phyloP scores from a whole-genome alignment of 1,140 invertebrate genomes.

The Bombus pyrosoma region DNA sequence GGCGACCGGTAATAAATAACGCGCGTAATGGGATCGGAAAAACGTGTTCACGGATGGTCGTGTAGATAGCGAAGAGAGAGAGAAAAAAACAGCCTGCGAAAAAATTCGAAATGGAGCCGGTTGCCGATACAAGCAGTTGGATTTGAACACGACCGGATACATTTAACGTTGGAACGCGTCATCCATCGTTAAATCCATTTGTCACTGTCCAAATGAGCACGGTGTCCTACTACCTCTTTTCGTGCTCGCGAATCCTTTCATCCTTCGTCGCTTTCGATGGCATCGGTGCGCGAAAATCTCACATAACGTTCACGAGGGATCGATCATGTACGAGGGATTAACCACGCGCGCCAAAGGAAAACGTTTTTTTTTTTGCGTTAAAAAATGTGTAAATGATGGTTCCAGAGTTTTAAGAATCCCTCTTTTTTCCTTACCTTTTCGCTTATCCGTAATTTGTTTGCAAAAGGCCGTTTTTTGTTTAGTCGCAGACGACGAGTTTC shows the following conservation, averaged over 20 bases:
- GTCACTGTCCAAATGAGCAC: slow-evolving; percentile 60
- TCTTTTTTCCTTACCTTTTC: neutral
- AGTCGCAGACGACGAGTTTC: no score
- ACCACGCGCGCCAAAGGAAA: neutral
- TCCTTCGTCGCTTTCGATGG: slow-evolving; percentile 29
- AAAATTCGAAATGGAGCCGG: slow-evolving; percentile 53
- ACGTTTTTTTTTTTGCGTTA: neutral
- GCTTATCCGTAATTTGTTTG: accelerated
- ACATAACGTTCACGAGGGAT: slow-evolving; percentile 31
- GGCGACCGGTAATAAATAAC: slow-evolving; percentile 58
- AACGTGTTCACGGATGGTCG: slow-evolving; percentile 33
- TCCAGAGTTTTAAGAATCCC: neutral
- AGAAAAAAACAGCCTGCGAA: neutral
- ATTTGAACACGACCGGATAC: slow-evolving; percentile 50
- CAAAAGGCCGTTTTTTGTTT: no score
- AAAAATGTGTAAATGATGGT: neutral
- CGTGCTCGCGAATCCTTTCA: slow-evolving; percentile 33
- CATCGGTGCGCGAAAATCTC: slow-evolving; percentile 52
- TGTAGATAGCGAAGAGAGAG: slow-evolving; percentile 47
- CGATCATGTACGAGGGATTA: slow-evolving; percentile 38
- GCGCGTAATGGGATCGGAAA: slow-evolving; percentile 46
- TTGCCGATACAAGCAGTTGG: slow-evolving; percentile 43
- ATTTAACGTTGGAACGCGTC: slow-evolving; percentile 46
- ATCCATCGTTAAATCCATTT: slow-evolving; percentile 58
- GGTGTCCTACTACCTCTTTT: neutral